These are phyloP conservation scores for Andinoacara biseriatus DNA, from an alignment of 2,113 vertebrate species.

Conservation along the genomic window DNA sequence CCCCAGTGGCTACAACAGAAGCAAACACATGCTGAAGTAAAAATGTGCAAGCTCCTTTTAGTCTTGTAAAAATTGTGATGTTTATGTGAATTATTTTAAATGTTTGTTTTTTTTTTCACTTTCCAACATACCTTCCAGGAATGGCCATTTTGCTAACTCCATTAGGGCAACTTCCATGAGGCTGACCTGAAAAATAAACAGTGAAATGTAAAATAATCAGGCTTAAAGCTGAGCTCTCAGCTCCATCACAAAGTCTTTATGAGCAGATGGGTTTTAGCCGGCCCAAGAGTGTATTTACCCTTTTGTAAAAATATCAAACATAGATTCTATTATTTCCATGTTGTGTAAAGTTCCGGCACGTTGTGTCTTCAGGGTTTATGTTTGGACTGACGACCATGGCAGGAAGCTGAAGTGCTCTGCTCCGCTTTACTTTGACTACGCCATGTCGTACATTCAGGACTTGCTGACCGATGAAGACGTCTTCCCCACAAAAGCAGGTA, in stretches of 20 bases:
- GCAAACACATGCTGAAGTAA: not conserved
- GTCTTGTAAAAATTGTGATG: not conserved
- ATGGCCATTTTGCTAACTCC: not conserved
- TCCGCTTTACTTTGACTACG: slow-evolving; percentile 83
- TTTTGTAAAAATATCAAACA: not conserved
- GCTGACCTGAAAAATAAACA: not conserved
- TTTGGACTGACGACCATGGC: slow-evolving; percentile 84
- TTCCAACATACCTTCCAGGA: not conserved
- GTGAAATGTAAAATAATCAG: not conserved
- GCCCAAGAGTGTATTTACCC: not conserved
- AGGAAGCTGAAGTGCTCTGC: slow-evolving; percentile 84
- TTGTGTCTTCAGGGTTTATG: slow-evolving; percentile 65
- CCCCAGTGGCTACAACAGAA: too few species aligned
- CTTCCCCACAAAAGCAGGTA: slow-evolving; percentile 83
- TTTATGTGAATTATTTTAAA: not conserved
- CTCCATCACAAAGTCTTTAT: rapidly evolving
- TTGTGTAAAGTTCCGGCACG: not conserved
- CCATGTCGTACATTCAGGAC: slow-evolving; percentile 85
- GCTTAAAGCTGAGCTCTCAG: not conserved
- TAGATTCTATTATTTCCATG: not conserved
- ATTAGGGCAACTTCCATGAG: not conserved
- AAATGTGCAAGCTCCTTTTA: rapidly evolving
- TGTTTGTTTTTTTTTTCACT: not conserved
- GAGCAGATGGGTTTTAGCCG: not conserved
- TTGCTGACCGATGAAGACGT: slow-evolving; percentile 83